These are phyloP conservation scores for Odocoileus virginianus DNA, from an alignment of 2,113 vertebrate genomes.

Conservation along the genomic window DNA sequence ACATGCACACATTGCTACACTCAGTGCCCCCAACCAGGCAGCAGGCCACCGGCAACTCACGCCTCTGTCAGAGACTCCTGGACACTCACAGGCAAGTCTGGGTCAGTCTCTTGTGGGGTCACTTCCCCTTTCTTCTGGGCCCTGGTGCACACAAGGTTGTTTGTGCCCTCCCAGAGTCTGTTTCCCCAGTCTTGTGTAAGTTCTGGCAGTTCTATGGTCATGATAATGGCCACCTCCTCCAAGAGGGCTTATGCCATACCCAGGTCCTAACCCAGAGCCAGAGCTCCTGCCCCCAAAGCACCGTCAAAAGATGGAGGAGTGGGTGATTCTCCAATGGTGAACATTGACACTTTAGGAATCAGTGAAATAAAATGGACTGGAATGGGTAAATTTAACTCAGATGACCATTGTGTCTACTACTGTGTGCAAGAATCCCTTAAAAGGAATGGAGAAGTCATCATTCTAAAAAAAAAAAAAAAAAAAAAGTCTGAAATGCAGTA, in stretches of 20 bases:
- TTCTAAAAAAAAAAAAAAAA: neutral
- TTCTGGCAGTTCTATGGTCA: neutral
- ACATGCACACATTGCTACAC: neutral
- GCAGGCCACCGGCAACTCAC: accelerated
- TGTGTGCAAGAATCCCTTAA: neutral
- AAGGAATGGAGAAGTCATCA: neutral
- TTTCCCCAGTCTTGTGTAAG: neutral
- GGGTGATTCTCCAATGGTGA: neutral
- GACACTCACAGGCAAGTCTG: neutral
- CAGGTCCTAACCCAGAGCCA: neutral
- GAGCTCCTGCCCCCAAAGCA: neutral
- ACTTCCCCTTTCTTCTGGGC: neutral
- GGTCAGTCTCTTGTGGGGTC: neutral
- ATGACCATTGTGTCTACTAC: neutral
- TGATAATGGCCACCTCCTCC: neutral
- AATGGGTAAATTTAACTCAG: neutral
- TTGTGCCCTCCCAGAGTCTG: neutral
- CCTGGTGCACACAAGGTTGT: neutral
- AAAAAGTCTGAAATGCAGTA: neutral
- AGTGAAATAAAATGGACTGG: neutral
- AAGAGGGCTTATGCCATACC: neutral
- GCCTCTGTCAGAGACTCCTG: neutral
- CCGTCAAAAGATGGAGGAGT: neutral
- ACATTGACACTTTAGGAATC: neutral
- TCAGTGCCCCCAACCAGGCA: neutral